Percentiles rank a stretch among this genome's conserved stretches.
phyloP scores from a whole-genome alignment of 2,888 invertebrate genomes.

The Tetheella fluctuosa region DNA sequence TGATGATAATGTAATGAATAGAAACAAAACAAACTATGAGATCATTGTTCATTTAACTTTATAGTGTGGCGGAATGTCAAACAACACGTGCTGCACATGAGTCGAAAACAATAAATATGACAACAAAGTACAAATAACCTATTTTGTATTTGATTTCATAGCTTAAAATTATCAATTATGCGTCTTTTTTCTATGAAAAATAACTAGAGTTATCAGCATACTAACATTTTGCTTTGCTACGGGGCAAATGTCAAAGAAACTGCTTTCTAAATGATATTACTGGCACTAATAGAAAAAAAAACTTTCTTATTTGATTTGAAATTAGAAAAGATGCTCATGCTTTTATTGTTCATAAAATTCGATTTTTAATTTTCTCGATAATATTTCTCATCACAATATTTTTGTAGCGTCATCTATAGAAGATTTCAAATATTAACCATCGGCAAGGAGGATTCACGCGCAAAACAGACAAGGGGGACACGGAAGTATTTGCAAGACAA shows the following conservation, averaged over 20 bases:
- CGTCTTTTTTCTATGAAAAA: too few relatives aligned
- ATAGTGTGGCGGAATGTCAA: constrained; percentile 30
- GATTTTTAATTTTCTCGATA: too few relatives aligned
- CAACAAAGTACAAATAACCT: not conserved
- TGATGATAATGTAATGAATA: constrained; percentile 9
- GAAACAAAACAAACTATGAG: constrained; percentile 34
- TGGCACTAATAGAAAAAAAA: too few relatives aligned
- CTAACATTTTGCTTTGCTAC: too few relatives aligned
- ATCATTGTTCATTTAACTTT: constrained; percentile 36
- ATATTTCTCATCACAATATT: constrained; percentile 9
- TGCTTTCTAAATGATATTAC: too few relatives aligned
- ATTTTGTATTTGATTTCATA: not conserved
- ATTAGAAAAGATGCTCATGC: too few relatives aligned
- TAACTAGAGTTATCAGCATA: too few relatives aligned
- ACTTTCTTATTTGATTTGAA: too few relatives aligned
- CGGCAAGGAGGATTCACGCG: constrained; percentile 36
- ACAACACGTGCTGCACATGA: constrained; percentile 44
- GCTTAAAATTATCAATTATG: too few relatives aligned
- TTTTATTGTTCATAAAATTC: too few relatives aligned
- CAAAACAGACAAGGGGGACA: constrained; percentile 54
- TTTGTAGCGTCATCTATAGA: constrained; percentile 60
- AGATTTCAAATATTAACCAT: constrained; percentile 42
- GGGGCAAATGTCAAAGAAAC: too few relatives aligned
- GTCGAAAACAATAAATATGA: constrained; percentile 11
- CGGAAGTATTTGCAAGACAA: constrained; percentile 72